A percentile compares a stretch with the other conserved stretches of the same genome.
phyloP scores from a whole-genome alignment of 2,797 vertebrate genomes.

The Lepus oiostolus region DNA sequence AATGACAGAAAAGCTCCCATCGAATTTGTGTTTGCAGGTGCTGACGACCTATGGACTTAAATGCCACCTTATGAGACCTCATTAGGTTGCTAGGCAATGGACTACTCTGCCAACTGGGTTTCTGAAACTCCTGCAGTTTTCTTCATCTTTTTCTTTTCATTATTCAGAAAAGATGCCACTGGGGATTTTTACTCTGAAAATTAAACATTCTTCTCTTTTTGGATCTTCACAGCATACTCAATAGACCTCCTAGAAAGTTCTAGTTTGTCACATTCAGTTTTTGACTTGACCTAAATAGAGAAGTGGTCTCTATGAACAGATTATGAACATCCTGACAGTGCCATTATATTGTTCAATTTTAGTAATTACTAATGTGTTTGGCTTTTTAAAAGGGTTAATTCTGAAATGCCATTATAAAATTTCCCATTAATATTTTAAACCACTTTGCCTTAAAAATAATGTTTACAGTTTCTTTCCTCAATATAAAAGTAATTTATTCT shows the following conservation, averaged over 20 bases:
- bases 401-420: background rate
- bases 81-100: conserved; percentile 52
- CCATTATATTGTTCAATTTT: background rate
- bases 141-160: background rate
- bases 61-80: conserved; percentile 7
- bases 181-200: conserved; percentile 24
- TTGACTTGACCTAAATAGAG: background rate
- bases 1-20: conserved; percentile 47
- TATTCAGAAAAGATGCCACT: conserved; percentile 30
- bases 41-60: conserved; percentile 64
- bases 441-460: conserved; percentile 53
- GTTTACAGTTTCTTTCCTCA: background rate
- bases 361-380: background rate
- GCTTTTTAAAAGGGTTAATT: conserved; percentile 18
- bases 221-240: background rate
- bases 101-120: background rate
- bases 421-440: background rate
- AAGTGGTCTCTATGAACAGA: background rate
- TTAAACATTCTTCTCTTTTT: background rate
- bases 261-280: background rate
- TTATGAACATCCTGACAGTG: background rate
- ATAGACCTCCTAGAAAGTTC: background rate
- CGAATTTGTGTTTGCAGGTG: conserved; percentile 50
- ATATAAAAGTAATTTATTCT: conserved; percentile 18
- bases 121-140: conserved; percentile 41